Evolutionary conservation across 92 coral and sea anemone genomes (phyloP).

Genomic region (Epizoanthus illoricatus): DNA sequence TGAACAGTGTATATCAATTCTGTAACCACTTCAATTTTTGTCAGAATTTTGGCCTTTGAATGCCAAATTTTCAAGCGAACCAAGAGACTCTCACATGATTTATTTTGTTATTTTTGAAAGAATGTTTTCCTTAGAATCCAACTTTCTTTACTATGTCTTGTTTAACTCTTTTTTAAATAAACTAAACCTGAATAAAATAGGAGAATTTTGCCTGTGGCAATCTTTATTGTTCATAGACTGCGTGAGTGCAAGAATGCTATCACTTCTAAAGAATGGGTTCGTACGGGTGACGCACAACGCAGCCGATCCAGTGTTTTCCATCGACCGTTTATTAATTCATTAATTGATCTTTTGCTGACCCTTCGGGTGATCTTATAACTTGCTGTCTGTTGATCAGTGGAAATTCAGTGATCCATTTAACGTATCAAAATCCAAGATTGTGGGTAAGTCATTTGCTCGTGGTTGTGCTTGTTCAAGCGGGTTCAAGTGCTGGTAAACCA

Average conservation of each 20-base stretch:
- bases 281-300: conserved; percentile 25
- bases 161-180: conserved; percentile 19
- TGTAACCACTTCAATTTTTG: not conserved
- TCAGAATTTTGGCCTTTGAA: not conserved
- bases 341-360: conserved; percentile 39
- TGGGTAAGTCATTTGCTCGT: conserved; percentile 23
- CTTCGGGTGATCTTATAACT: conserved; percentile 25
- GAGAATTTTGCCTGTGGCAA: conserved; percentile 27
- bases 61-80: not conserved
- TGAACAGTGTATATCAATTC: not conserved
- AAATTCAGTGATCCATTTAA: conserved; percentile 39
- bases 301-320: not conserved
- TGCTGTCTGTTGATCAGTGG: conserved; percentile 16
- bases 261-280: conserved; percentile 23
- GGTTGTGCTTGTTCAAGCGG: conserved; percentile 9
- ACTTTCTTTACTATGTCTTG: conserved; percentile 21
- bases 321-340: conserved; percentile 8
- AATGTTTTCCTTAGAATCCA: conserved; percentile 28
- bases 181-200: conserved; percentile 24
- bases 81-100: not conserved
- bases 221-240: conserved; percentile 14
- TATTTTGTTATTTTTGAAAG: not conserved
- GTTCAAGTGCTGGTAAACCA: not conserved
- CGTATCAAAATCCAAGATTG: not conserved
- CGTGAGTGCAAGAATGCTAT: conserved; percentile 37